Base-by-base conservation (phyloP, 2,888 invertebrate genomes). In the Ligdia adustata region DNA sequence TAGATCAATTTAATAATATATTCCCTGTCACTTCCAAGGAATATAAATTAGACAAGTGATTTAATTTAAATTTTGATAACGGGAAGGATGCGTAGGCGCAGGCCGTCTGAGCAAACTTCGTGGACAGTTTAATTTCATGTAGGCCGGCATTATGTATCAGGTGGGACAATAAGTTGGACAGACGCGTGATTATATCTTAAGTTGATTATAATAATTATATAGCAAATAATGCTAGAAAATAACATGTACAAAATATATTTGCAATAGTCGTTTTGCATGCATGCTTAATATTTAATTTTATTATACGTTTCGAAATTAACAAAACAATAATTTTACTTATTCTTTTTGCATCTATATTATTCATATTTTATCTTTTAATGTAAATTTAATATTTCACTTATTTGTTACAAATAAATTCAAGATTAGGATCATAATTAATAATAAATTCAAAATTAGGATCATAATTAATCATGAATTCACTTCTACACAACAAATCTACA, bases 31-130 rank as follows among this genome's bases (percentile, higher is more conserved):
- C 42, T 49, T 49, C 38, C 48, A 49, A 42, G 48, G 42, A 49
- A 49, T 49, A 49, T 49, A 49, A 49, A 42, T 49, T 42, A 49
- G 48, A 49, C 35, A 40, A 40, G 48, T 47, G 48, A 41, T 44
- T 52, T 48, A 32, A 52, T 52, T 52, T 44, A 48, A 48, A 41
- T 48, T 43, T 41, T 52, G 52, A 52, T 48, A 52, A 44, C 44
- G 38, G 40, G 7, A 26, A 15, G 13, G 15, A n/a, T 22, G 37
- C 31, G 52, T 52, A 44, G 52, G 52, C 14, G 42, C 35, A 28
- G 13, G 13, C n/a, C n/a, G n/a, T n/a, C n/a, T 27, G 13, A 15
- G 39, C 34, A 9, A 26, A 15, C 44, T 13, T 34, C 11, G 33
- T 14, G 37, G 16, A 44, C 27, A 27, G 28, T 24, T 42, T 51